These are phyloP conservation scores for Actinia tenebrosa DNA, from an alignment of 64 coral and sea anemone species.

Conservation along the genomic window DNA sequence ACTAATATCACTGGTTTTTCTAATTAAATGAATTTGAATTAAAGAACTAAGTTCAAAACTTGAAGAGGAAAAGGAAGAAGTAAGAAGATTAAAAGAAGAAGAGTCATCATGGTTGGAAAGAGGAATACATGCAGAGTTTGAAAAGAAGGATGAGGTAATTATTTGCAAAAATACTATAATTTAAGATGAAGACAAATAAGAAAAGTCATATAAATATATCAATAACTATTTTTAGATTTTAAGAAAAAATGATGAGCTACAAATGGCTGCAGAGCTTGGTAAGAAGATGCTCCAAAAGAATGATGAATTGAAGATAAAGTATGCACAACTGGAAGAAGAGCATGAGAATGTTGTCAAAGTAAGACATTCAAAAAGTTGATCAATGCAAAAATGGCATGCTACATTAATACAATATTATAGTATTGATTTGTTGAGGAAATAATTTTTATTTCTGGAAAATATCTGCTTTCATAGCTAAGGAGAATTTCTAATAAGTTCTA, in stretches of 20 bases:
- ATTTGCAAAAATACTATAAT: background rate
- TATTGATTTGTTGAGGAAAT: too few relatives aligned
- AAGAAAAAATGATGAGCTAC: slow-evolving; percentile 82
- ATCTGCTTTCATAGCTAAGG: too few relatives aligned
- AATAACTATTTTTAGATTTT: slow-evolving; percentile 45
- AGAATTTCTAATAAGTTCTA: too few relatives aligned
- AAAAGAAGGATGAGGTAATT: slow-evolving; percentile 89
- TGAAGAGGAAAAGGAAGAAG: slow-evolving; percentile 62
- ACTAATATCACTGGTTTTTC: too few relatives aligned
- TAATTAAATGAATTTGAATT: background rate
- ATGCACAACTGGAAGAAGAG: slow-evolving; percentile 51
- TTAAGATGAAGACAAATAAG: background rate
- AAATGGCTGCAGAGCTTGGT: slow-evolving; percentile 94
- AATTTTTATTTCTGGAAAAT: too few relatives aligned
- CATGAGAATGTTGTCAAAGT: slow-evolving; percentile 81
- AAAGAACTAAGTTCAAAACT: slow-evolving; percentile 54
- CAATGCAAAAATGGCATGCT: background rate
- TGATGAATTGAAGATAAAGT: slow-evolving; percentile 76
- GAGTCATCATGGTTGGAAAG: slow-evolving; percentile 78
- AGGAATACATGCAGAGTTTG: slow-evolving; percentile 97
- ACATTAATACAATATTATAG: too few relatives aligned
- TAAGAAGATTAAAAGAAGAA: slow-evolving; percentile 72
- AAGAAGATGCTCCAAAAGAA: slow-evolving; percentile 90
- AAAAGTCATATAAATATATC: background rate
- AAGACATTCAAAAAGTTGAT: slow-evolving; percentile 22